phyloP scores from a whole-genome alignment of 2,888 invertebrate genomes.

The Alsophila aescularia region DNA sequence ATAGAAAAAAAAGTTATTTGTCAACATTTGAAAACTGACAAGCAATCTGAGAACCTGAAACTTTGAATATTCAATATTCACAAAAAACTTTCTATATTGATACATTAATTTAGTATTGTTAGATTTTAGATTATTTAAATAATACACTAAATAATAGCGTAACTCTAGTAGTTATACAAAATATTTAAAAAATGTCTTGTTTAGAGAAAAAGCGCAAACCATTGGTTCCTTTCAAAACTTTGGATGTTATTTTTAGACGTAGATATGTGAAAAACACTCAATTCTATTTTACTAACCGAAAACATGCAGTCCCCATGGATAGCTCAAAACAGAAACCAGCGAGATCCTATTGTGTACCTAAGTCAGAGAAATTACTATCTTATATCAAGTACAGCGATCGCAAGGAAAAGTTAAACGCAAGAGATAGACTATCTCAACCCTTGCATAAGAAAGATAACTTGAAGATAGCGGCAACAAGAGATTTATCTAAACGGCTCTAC shows the following conservation, averaged over 20 bases:
- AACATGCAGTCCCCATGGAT: constrained; percentile 56
- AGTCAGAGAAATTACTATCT: constrained; percentile 72
- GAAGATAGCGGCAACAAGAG: constrained; percentile 72
- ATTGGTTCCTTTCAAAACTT: constrained; percentile 72
- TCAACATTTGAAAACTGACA: too few relatives aligned
- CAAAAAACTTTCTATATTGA: too few relatives aligned
- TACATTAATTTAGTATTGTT: background rate
- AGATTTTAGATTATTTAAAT: constrained; percentile 5
- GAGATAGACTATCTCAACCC: constrained; percentile 60
- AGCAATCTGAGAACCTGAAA: too few relatives aligned
- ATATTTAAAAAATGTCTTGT: constrained; percentile 55
- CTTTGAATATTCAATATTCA: too few relatives aligned
- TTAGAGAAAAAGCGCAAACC: constrained; percentile 67
- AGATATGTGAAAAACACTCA: constrained; percentile 76
- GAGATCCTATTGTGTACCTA: constrained; percentile 68
- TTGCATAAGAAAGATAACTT: constrained; percentile 72
- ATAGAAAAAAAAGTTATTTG: too few relatives aligned
- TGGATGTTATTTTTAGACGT: constrained; percentile 76
- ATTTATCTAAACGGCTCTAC: constrained; percentile 83
- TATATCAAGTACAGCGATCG: constrained; percentile 78
- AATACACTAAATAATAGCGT: constrained; percentile 6
- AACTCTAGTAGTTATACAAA: constrained; percentile 22
- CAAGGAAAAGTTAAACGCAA: constrained; percentile 61
- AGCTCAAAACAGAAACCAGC: constrained; percentile 46
- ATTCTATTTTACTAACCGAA: constrained; percentile 74